These are phyloP conservation scores for Plumapathes pennacea DNA, from an alignment of 92 coral and sea anemone species.

Conservation along the genomic window DNA sequence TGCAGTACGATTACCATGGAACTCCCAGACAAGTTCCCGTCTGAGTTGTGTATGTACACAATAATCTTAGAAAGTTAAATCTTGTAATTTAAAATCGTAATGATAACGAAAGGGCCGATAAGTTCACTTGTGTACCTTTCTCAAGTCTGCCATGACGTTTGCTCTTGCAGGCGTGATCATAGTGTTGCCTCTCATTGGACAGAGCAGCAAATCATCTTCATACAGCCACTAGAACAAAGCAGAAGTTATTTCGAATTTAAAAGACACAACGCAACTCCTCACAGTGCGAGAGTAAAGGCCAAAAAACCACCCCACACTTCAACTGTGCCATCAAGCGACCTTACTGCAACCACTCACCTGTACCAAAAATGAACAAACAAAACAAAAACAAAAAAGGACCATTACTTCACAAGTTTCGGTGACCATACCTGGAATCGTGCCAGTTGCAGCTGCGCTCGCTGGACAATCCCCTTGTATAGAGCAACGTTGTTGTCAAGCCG, in stretches of 20 bases:
- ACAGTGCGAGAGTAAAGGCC: background rate
- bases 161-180: conserved; percentile 97
- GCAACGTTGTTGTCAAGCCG: conserved; percentile 92
- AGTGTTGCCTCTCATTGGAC: conserved; percentile 89
- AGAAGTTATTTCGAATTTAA: no score
- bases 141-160: conserved; percentile 88
- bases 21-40: no score
- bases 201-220: conserved; percentile 78
- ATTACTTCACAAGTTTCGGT: background rate
- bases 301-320: background rate
- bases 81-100: no score
- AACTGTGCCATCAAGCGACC: background rate
- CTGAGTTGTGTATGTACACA: no score
- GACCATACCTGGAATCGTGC: conserved; percentile 89
- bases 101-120: no score
- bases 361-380: no score
- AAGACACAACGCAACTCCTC: background rate
- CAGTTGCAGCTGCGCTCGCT: conserved; percentile 89
- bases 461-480: conserved; percentile 91
- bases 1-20: no score
- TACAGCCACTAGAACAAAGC: conserved; percentile 69
- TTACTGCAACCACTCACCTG: no score
- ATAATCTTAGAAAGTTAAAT: no score
- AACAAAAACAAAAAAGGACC: background rate
- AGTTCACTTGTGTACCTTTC: no score